phyloP scores from a whole-genome alignment of 2,888 invertebrate genomes.

The Cryptus viduatorius region DNA sequence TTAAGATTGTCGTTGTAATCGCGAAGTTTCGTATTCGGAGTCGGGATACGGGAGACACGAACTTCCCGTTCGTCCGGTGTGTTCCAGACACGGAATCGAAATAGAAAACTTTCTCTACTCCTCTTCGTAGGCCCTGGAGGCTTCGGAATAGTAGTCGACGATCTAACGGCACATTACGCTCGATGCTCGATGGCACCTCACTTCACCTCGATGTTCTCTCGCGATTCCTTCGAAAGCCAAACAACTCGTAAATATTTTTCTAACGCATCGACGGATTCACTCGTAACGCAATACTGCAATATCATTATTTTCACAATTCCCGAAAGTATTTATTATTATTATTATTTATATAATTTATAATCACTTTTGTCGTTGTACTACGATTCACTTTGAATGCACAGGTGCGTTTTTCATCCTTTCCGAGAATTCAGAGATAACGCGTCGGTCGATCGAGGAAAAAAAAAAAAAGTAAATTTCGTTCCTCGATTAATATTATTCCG shows the following conservation, averaged over 20 bases:
- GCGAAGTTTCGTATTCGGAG: background rate
- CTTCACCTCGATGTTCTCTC: conserved; percentile 38
- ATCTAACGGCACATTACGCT: conserved; percentile 55
- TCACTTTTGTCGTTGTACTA: conserved; percentile 30
- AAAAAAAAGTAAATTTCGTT: conserved; percentile 27
- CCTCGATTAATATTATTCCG: conserved; percentile 33
- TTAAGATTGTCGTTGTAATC: background rate
- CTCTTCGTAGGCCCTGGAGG: conserved; percentile 44
- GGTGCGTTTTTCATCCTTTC: conserved; percentile 13
- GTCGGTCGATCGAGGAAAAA: background rate
- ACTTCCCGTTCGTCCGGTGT: conserved; percentile 27
- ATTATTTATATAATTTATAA: conserved; percentile 23
- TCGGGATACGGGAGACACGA: background rate
- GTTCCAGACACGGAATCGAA: conserved; percentile 53
- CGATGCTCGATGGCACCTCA: conserved; percentile 22
- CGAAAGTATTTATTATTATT: conserved; percentile 1
- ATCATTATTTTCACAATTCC: too few species aligned
- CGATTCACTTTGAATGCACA: conserved; percentile 19
- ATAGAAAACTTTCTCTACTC: conserved; percentile 71
- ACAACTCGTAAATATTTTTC: too few species aligned
- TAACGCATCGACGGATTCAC: too few species aligned
- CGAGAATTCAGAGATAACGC: background rate
- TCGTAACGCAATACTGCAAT: too few species aligned
- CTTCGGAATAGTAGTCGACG: conserved; percentile 27
- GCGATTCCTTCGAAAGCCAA: background rate